Percentiles rank a stretch among this genome's conserved stretches.
These are phyloP conservation scores for Oreochromis niloticus DNA, from an alignment of 2,113 vertebrate species.

Conservation along the genomic window DNA sequence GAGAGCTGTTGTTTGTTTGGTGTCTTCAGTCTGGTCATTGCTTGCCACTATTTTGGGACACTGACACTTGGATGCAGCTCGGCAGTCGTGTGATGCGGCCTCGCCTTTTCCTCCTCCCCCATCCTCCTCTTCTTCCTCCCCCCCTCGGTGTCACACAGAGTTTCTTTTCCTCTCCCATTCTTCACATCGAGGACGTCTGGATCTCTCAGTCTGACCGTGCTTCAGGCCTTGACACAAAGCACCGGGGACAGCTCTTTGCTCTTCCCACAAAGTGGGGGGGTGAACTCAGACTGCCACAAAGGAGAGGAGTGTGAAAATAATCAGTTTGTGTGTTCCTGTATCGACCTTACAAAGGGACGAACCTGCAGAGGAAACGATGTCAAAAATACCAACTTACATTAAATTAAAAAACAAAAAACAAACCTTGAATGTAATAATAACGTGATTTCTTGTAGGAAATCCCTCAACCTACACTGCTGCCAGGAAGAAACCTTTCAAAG, in stretches of 20 bases:
- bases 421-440: background rate
- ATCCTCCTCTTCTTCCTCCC: background rate
- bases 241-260: slow-evolving; percentile 50
- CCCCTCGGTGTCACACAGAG: slow-evolving; percentile 25
- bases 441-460: background rate
- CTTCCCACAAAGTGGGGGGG: slow-evolving; percentile 3
- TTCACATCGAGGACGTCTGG: slow-evolving; percentile 38
- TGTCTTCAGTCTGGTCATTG: slow-evolving; percentile 62
- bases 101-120: background rate
- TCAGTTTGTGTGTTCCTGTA: slow-evolving; percentile 17
- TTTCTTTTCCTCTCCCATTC: slow-evolving; percentile 14
- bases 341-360: background rate
- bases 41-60: slow-evolving; percentile 58
- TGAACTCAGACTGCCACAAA: background rate
- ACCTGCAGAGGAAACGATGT: background rate
- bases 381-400: fast-evolving
- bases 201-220: slow-evolving; percentile 10
- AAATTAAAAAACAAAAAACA: background rate
- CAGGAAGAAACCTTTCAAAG: background rate
- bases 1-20: slow-evolving; percentile 72
- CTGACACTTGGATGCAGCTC: slow-evolving; percentile 57
- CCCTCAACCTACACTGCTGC: background rate
- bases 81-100: slow-evolving; percentile 47
- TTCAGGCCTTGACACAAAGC: slow-evolving; percentile 52
- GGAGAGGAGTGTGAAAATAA: slow-evolving; percentile 7